These are phyloP conservation scores for Artibeus jamaicensis DNA, from an alignment of 2,797 vertebrate species.

Conservation along the genomic window DNA sequence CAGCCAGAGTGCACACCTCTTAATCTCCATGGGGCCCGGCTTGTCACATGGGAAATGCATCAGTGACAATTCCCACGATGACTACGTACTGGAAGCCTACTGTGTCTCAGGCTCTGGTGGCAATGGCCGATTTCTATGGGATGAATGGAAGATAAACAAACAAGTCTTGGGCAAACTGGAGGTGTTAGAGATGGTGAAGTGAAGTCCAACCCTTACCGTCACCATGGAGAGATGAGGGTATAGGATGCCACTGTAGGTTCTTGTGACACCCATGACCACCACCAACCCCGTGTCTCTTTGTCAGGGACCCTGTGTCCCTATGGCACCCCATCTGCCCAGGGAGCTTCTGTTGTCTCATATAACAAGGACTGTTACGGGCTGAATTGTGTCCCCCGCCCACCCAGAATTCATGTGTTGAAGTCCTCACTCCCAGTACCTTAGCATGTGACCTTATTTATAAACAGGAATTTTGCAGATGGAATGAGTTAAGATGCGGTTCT, in stretches of 20 bases:
- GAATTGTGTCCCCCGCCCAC: not conserved
- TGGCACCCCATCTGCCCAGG: fast-evolving
- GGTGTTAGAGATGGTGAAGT: not conserved
- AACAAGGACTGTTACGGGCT: not conserved
- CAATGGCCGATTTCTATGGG: fast-evolving
- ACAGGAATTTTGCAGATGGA: not conserved
- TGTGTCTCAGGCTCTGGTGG: fast-evolving
- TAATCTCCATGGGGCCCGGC: not conserved
- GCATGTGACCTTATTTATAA: not conserved
- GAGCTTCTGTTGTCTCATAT: not conserved
- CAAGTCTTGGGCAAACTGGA: not conserved
- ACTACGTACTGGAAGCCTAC: fast-evolving
- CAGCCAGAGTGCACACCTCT: fast-evolving
- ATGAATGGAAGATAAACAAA: not conserved
- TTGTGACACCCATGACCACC: fast-evolving
- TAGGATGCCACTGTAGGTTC: fast-evolving
- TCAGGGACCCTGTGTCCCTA: fast-evolving
- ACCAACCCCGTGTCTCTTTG: not conserved
- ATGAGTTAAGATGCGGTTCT: not conserved
- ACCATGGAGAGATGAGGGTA: not conserved
- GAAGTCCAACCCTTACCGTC: fast-evolving
- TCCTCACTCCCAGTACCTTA: not conserved
- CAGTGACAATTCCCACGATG: fast-evolving
- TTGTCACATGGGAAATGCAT: fast-evolving
- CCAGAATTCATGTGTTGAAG: not conserved